Base-by-base conservation (phyloP, 2,113 vertebrate genomes). In the Syngnathus typhle region DNA sequence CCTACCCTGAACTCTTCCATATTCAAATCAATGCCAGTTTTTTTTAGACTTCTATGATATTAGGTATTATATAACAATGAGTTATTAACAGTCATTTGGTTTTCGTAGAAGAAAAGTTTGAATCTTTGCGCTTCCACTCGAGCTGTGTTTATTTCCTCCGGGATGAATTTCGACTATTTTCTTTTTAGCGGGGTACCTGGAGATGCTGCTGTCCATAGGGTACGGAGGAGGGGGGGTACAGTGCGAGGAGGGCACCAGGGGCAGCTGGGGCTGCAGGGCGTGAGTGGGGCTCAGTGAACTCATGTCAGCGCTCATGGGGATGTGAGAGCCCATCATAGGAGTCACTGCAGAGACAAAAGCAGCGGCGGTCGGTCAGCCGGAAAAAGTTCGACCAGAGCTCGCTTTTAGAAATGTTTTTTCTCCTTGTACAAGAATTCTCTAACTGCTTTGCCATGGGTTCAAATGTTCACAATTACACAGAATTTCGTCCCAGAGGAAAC, bases 171-270 rank as follows among this genome's bases (percentile, higher is more conserved):
- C 27, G 2, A 32, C 27, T n/a, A 1, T 1, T 37, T 60, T 60
- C 9, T 44, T 63, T 32, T 21, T 27, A 11, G 39, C 66, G 56
- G 84, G 78, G 82, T 95, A 99, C 97, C 96, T 99, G 93, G 97
- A 94, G 78, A 99, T 98, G 92, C 96, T 98, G 94, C 95, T 96
- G 93, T 98, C 96, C 89, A 96, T 95, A 72, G 97, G 97, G 89
- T 98, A 98, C 54, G 96, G 96, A 83, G 97, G 97, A 82, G 97
- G 97, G 63, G 96, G 97, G 0, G 96, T 98, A 89, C 97, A 99
- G 92, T 99, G 97, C 80, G 97, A 98, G 23, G 95, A 94, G 71
- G 96, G 95, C 77, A 95, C 92, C 96, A 98, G 93, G 87, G 96
- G 94, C 73, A 98, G 93, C 88, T 95, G 92, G 69, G 92, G 90